Conservation (phyloP, 2,888 invertebrate species). For the Ethmia dodecea region DNA sequence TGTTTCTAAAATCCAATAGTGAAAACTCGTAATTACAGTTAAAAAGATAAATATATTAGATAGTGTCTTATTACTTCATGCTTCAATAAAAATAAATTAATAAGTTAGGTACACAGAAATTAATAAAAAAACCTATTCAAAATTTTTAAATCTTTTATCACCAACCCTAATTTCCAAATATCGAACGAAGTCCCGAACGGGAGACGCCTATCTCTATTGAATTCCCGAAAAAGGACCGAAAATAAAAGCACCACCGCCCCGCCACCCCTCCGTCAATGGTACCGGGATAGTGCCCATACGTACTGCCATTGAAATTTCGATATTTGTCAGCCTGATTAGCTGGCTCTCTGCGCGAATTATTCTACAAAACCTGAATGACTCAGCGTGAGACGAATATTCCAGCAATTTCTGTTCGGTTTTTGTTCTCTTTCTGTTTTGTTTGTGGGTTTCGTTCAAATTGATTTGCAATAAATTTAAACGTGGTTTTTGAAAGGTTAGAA, state of each 20-base stretch:
- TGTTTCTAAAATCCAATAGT: no score
- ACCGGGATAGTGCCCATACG: conserved; percentile 33
- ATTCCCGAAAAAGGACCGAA: conserved; percentile 70
- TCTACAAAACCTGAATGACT: conserved; percentile 51
- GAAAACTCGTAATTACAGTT: no score
- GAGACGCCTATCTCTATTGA: conserved; percentile 73
- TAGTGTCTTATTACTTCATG: no score
- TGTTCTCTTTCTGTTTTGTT: conserved; percentile 13
- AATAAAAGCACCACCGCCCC: conserved; percentile 52
- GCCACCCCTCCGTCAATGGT: conserved; percentile 50
- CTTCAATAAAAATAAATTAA: no score
- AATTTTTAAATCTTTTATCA: not conserved
- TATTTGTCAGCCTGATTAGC: conserved; percentile 76
- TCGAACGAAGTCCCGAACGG: conserved; percentile 56
- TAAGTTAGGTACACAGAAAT: no score
- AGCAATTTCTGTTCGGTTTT: conserved; percentile 36
- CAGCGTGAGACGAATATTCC: conserved; percentile 55
- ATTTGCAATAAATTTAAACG: no score
- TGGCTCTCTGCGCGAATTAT: conserved; percentile 42
- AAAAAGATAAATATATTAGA: no score
- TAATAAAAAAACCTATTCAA: conserved; percentile 2
- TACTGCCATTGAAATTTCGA: conserved; percentile 54
- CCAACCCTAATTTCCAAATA: conserved; percentile 61
- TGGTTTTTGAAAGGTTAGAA: no score
- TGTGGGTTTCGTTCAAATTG: conserved; percentile 4